These are phyloP conservation scores for Cryptotis parvus DNA, from an alignment of 2,113 vertebrate species.

Conservation along the genomic window DNA sequence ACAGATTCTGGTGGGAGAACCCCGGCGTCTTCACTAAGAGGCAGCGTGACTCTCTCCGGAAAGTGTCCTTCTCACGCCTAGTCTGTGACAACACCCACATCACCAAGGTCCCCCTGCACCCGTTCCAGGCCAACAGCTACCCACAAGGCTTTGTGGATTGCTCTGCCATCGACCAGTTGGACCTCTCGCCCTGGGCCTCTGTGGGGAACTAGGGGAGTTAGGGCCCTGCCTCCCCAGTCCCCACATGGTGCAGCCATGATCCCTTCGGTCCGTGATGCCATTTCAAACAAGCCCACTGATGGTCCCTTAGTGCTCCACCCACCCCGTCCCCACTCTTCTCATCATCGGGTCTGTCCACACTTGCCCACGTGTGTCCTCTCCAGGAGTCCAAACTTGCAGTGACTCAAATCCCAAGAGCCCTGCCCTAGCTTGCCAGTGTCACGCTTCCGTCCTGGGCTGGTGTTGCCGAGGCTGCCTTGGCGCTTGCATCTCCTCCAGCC, in stretches of 20 bases:
- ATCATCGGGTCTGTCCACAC: background rate
- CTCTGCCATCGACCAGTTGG: slow-evolving; percentile 63
- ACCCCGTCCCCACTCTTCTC: background rate
- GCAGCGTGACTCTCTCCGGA: slow-evolving; percentile 86
- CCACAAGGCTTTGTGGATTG: slow-evolving; percentile 81
- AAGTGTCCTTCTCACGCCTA: slow-evolving; percentile 89
- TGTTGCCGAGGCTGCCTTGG: background rate
- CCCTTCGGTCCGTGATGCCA: slow-evolving; percentile 6
- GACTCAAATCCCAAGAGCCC: background rate
- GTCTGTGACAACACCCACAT: slow-evolving; percentile 94
- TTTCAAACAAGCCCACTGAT: slow-evolving; percentile 36
- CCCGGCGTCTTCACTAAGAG: slow-evolving; percentile 88
- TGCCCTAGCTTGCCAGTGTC: background rate
- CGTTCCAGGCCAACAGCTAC: slow-evolving; percentile 84
- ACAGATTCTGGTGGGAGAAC: slow-evolving; percentile 93
- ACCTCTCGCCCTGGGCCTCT: slow-evolving; percentile 83
- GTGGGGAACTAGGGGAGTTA: slow-evolving; percentile 30
- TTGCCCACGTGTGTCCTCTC: background rate
- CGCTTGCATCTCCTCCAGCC: background rate
- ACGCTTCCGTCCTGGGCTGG: background rate
- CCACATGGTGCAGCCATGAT: no score
- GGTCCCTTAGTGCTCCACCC: background rate
- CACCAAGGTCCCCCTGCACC: slow-evolving; percentile 87
- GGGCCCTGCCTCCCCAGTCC: background rate
- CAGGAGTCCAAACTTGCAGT: background rate